These are phyloP conservation scores for Pelobates cultripes DNA, from an alignment of 2,797 vertebrate species.

Conservation along the genomic window DNA sequence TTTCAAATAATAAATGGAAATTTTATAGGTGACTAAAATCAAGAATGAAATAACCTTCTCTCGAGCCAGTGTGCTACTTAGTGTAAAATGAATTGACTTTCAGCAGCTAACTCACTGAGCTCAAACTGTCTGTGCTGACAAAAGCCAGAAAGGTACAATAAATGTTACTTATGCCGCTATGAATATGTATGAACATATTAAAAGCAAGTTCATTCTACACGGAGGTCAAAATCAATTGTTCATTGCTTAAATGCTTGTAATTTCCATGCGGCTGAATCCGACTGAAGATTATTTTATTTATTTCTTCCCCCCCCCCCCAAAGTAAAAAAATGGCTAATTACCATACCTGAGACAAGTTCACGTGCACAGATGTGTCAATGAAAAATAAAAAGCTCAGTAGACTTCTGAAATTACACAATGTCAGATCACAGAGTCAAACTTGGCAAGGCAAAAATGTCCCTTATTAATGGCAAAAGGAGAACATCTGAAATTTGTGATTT, in stretches of 20 bases:
- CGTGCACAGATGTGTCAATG: too few species aligned
- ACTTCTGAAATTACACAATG: not conserved
- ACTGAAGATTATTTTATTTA: not conserved
- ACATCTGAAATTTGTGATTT: too few species aligned
- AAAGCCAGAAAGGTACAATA: constrained; percentile 14
- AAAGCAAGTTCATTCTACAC: constrained; percentile 11
- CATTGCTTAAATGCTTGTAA: constrained; percentile 21
- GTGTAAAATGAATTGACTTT: constrained; percentile 37
- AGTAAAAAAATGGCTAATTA: constrained; percentile 21
- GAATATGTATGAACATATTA: constrained; percentile 50
- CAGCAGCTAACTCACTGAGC: constrained; percentile 33
- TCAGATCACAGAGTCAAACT: too few species aligned
- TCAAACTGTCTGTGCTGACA: constrained; percentile 2
- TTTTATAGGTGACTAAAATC: constrained; percentile 19
- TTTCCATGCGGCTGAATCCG: constrained; percentile 11
- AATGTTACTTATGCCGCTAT: constrained; percentile 23
- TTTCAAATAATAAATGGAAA: not conserved
- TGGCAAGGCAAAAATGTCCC: too few species aligned
- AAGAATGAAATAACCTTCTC: constrained; percentile 4
- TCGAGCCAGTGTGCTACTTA: constrained; percentile 15
- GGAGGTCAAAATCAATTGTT: constrained; percentile 32
- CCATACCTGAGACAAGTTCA: constrained; percentile 3
- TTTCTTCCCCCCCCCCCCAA: not conserved
- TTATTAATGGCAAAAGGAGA: too few species aligned
- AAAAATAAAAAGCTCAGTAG: not conserved